A percentile compares a stretch with the other conserved stretches of the same genome.
phyloP scores from a whole-genome alignment of 1,140 invertebrate species.

The Bilobella aurantiaca region DNA sequence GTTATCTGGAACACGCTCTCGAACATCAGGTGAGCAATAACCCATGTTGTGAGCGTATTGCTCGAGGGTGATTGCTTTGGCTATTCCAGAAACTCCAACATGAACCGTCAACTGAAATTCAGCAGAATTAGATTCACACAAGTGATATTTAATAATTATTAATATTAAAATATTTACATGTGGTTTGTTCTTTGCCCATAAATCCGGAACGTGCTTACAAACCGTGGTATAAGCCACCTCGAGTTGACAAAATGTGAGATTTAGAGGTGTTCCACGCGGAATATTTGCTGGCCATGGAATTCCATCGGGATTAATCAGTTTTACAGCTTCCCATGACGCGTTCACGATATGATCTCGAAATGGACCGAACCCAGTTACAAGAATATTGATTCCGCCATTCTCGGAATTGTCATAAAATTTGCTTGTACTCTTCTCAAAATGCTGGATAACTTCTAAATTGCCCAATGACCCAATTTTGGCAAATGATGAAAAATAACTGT shows the following conservation, averaged over 20 bases:
- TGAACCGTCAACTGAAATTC: slow-evolving; percentile 44
- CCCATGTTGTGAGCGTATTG: slow-evolving; percentile 43
- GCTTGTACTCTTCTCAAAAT: neutral
- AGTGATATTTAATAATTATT: slow-evolving; percentile 8
- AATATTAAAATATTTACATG: slow-evolving; percentile 32
- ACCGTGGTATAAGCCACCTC: slow-evolving; percentile 39
- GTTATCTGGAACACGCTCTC: slow-evolving; percentile 38
- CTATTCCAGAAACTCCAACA: slow-evolving; percentile 46
- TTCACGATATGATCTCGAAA: slow-evolving; percentile 43
- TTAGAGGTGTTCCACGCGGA: neutral
- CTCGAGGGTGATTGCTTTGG: slow-evolving; percentile 43
- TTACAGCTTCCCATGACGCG: slow-evolving; percentile 43
- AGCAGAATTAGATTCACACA: slow-evolving; percentile 3
- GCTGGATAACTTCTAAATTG: slow-evolving; percentile 10
- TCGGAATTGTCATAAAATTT: neutral
- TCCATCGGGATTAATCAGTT: slow-evolving; percentile 35
- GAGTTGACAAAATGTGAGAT: slow-evolving; percentile 8
- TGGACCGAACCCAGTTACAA: slow-evolving; percentile 43
- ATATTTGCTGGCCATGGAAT: slow-evolving; percentile 14
- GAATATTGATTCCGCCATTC: slow-evolving; percentile 7
- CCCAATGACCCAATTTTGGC: too few relatives aligned
- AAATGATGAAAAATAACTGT: too few relatives aligned
- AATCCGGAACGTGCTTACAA: slow-evolving; percentile 34
- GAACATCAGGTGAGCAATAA: slow-evolving; percentile 40
- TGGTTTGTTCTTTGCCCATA: slow-evolving; percentile 38